phyloP scores from a whole-genome alignment of 2,113 vertebrate species.

The Tricholaema leucomelas region DNA sequence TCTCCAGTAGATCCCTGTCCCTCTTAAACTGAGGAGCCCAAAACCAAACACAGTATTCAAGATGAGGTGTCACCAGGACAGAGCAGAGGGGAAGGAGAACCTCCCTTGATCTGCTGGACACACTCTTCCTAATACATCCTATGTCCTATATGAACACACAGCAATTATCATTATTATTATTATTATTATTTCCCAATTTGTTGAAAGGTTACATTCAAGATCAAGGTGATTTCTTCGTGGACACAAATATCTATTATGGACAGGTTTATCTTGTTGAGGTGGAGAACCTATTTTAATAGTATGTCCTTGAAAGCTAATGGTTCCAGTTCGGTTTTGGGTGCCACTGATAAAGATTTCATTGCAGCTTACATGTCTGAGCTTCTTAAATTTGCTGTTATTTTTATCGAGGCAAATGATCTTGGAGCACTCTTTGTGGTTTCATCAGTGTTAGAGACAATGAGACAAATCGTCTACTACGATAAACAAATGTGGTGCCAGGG shows the following conservation, averaged over 20 bases:
- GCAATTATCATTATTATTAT: no score
- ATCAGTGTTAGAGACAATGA: constrained; percentile 46
- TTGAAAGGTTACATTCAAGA: constrained; percentile 10
- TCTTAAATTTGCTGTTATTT: constrained; percentile 45
- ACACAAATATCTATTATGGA: background rate
- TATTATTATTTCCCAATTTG: background rate
- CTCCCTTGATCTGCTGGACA: no score
- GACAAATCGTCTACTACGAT: constrained; percentile 40
- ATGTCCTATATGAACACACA: background rate
- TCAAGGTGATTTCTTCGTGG: constrained; percentile 19
- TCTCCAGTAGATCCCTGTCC: no score
- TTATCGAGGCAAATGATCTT: constrained; percentile 37
- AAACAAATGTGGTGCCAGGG: constrained; percentile 44
- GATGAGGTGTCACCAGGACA: no score
- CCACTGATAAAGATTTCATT: background rate
- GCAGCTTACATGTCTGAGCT: background rate
- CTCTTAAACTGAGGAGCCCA: no score
- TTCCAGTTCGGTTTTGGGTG: background rate
- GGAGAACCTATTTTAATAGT: constrained; percentile 7
- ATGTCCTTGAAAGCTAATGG: constrained; percentile 19
- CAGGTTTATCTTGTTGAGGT: constrained; percentile 43
- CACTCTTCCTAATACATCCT: no score
- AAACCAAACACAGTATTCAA: no score
- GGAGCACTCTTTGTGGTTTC: constrained; percentile 47
- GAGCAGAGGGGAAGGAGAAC: no score